These are phyloP conservation scores for Psococerastis gibbosa DNA, from an alignment of 2,888 invertebrate genomes.

Conservation along the genomic window DNA sequence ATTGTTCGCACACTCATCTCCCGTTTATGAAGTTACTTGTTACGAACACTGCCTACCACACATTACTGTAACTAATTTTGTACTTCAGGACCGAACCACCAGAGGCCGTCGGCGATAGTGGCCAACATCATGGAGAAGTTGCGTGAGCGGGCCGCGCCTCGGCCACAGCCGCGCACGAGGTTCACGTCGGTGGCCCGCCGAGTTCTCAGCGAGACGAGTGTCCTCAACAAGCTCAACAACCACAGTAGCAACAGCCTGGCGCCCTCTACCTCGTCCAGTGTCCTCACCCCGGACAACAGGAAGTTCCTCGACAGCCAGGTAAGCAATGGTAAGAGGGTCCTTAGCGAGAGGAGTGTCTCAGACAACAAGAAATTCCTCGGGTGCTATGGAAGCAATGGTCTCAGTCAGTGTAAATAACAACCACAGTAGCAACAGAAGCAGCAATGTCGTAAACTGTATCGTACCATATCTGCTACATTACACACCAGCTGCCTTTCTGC, in stretches of 20 bases:
- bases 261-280: constrained; percentile 19
- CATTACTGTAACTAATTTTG: too few relatives aligned
- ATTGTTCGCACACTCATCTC: constrained; percentile 5
- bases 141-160: constrained; percentile 17
- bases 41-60: too few relatives aligned
- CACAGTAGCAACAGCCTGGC: constrained; percentile 8
- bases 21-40: neutral
- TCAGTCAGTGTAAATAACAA: too few relatives aligned
- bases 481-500: too few relatives aligned
- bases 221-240: constrained; percentile 11
- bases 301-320: constrained; percentile 24
- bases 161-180: neutral
- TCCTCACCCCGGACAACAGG: constrained; percentile 25
- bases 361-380: too few relatives aligned
- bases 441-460: too few relatives aligned
- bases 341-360: too few relatives aligned
- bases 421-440: too few relatives aligned
- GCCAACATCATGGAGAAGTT: constrained; percentile 52
- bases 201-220: constrained; percentile 5
- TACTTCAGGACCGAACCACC: constrained; percentile 52
- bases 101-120: constrained; percentile 61
- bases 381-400: too few relatives aligned
- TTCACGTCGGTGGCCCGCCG: constrained; percentile 9
- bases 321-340: constrained; percentile 17
- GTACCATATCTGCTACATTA: too few relatives aligned